phyloP scores from a whole-genome alignment of 2,113 vertebrate genomes.

The Xiphorhynchus elegans region DNA sequence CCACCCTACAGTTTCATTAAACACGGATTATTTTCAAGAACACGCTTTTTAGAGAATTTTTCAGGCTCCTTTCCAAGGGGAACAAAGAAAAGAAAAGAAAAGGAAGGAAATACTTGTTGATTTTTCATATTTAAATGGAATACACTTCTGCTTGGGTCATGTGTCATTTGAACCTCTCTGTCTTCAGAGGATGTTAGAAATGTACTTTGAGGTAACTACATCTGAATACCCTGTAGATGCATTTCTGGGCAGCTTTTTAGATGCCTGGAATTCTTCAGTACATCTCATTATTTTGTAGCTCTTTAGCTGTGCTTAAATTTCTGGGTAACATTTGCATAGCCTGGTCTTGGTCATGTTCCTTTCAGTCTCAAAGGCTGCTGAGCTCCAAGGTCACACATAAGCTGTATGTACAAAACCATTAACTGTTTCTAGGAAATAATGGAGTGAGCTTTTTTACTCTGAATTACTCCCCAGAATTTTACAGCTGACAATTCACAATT shows the following conservation, averaged over 20 bases:
- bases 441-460: background rate
- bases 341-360: background rate
- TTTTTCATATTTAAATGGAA: slow-evolving; percentile 17
- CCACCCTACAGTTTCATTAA: slow-evolving; percentile 32
- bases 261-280: background rate
- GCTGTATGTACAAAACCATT: background rate
- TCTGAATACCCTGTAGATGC: background rate
- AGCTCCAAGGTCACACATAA: background rate
- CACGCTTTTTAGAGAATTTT: slow-evolving; percentile 27
- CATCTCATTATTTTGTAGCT: background rate
- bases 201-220: background rate
- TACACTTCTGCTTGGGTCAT: background rate
- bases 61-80: slow-evolving; percentile 4
- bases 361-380: background rate
- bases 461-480: background rate
- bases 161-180: background rate
- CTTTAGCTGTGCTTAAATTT: background rate
- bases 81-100: slow-evolving; percentile 4
- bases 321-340: background rate
- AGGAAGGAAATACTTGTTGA: slow-evolving; percentile 3
- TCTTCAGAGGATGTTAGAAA: background rate
- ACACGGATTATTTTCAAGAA: slow-evolving; percentile 48
- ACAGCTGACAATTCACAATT: background rate
- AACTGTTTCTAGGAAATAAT: background rate
- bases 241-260: background rate